Conservation (phyloP, 2,888 invertebrate genomes). For the Volucella inflata region DNA sequence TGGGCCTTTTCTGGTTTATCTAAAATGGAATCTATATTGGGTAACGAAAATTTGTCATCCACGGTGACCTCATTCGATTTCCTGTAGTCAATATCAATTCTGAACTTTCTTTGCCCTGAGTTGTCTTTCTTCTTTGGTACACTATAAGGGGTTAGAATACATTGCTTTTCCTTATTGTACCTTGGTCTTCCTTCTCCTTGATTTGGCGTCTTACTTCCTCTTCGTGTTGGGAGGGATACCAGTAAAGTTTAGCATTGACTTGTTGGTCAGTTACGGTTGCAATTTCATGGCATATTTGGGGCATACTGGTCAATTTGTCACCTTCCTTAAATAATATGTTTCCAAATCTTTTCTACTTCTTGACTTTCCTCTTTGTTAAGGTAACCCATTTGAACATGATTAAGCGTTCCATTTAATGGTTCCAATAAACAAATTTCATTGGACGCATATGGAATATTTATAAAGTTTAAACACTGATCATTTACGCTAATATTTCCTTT, state of each 20-base stretch:
- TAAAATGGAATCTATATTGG: conserved; percentile 29
- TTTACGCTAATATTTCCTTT: conserved; percentile 9
- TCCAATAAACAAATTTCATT: conserved; percentile 15
- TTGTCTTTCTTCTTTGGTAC: conserved; percentile 75
- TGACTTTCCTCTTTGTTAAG: conserved; percentile 3
- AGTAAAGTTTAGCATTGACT: conserved; percentile 27
- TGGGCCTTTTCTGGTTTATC: conserved; percentile 26
- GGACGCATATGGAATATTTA: background rate
- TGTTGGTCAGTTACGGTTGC: conserved; percentile 15
- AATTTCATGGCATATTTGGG: conserved; percentile 18
- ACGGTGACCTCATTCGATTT: conserved; percentile 8
- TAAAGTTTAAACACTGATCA: conserved; percentile 1
- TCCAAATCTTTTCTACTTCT: conserved; percentile 1
- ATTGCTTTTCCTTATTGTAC: conserved; percentile 75
- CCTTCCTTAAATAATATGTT: conserved; percentile 40
- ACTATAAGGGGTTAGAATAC: conserved; percentile 43
- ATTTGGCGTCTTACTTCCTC: conserved; percentile 46
- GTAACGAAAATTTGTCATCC: conserved; percentile 20
- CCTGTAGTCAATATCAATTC: conserved; percentile 38
- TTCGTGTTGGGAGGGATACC: conserved; percentile 32
- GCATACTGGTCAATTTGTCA: conserved; percentile 21
- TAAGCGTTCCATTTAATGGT: background rate
- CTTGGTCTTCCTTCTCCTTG: conserved; percentile 59
- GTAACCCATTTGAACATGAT: background rate
- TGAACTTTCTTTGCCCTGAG: conserved; percentile 33